Percentiles rank a stretch among this genome's conserved stretches.
These are phyloP conservation scores for Carapus acus DNA, from an alignment of 2,797 vertebrate genomes.

Conservation along the genomic window DNA sequence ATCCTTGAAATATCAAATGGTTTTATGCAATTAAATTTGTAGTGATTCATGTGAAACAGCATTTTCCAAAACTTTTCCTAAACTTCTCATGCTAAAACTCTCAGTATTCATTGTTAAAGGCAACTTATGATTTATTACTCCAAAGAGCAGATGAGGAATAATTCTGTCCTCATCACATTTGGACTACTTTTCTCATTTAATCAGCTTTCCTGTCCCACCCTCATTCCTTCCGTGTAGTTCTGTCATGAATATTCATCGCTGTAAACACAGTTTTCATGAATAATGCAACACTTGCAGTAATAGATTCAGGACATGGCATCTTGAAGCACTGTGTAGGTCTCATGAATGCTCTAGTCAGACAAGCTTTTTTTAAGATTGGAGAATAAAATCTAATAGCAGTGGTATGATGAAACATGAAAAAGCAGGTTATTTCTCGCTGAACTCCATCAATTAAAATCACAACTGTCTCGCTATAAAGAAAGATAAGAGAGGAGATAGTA, in stretches of 20 bases:
- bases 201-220: conserved; percentile 68
- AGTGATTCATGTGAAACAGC: too few relatives aligned
- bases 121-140: conserved; percentile 30
- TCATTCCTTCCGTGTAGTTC: conserved; percentile 67
- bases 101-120: too few relatives aligned
- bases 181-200: conserved; percentile 64
- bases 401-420: conserved; percentile 21
- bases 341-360: conserved; percentile 58
- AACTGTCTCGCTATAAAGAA: background rate
- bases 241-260: conserved; percentile 64
- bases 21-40: too few relatives aligned
- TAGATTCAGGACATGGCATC: conserved; percentile 69
- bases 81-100: too few relatives aligned
- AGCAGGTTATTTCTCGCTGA: conserved; percentile 30
- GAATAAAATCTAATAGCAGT: conserved; percentile 44
- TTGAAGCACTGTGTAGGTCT: conserved; percentile 60
- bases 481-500: conserved; percentile 1
- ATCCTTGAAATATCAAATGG: too few relatives aligned
- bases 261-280: conserved; percentile 67
- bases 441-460: conserved; percentile 15
- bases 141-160: conserved; percentile 42
- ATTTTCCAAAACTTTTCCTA: too few relatives aligned
- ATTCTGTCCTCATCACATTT: conserved; percentile 54
- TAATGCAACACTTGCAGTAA: conserved; percentile 69
- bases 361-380: conserved; percentile 39